Percentiles rank a stretch among this genome's conserved stretches.
Evolutionary conservation across 2,797 vertebrate species (phyloP).

Genomic region (Labroides dimidiatus): DNA sequence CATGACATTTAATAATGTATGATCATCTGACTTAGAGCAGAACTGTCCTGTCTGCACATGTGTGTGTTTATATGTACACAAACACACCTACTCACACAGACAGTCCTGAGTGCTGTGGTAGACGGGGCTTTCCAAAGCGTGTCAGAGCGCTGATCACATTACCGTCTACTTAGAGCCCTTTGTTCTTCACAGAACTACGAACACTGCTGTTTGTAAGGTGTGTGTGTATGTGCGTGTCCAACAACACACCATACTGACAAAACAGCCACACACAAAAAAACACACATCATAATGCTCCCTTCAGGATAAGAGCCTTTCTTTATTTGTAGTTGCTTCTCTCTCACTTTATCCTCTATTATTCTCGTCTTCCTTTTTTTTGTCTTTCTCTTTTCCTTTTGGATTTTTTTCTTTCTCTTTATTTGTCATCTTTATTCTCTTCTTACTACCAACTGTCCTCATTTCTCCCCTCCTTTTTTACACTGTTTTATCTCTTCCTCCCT

Average conservation of each 20-base stretch:
- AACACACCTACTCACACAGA: slow-evolving; percentile 6
- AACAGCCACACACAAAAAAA: slow-evolving; percentile 63
- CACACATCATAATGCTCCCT: slow-evolving; percentile 68
- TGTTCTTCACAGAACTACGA: slow-evolving; percentile 68
- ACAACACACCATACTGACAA: slow-evolving; percentile 52
- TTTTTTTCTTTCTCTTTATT: slow-evolving; percentile 42
- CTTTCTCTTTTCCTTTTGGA: slow-evolving; percentile 44
- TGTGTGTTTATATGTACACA: neutral
- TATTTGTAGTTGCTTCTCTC: slow-evolving; percentile 58
- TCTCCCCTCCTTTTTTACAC: slow-evolving; percentile 17
- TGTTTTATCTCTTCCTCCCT: slow-evolving; percentile 46
- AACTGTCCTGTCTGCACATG: neutral
- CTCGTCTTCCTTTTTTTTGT: slow-evolving; percentile 11
- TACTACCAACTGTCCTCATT: slow-evolving; percentile 48
- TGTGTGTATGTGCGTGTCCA: slow-evolving; percentile 34
- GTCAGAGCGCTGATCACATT: slow-evolving; percentile 74
- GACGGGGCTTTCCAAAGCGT: slow-evolving; percentile 59
- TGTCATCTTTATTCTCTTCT: slow-evolving; percentile 56
- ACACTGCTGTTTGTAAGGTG: slow-evolving; percentile 57
- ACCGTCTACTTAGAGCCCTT: slow-evolving; percentile 75
- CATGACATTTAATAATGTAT: neutral
- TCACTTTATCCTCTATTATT: slow-evolving; percentile 2
- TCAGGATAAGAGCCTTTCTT: slow-evolving; percentile 72
- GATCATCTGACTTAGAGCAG: neutral
- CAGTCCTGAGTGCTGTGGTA: slow-evolving; percentile 39